A percentile compares a stretch with the other conserved stretches of the same genome.
These are phyloP conservation scores for Grapholita molesta DNA, from an alignment of 1,140 invertebrate genomes.

Conservation along the genomic window DNA sequence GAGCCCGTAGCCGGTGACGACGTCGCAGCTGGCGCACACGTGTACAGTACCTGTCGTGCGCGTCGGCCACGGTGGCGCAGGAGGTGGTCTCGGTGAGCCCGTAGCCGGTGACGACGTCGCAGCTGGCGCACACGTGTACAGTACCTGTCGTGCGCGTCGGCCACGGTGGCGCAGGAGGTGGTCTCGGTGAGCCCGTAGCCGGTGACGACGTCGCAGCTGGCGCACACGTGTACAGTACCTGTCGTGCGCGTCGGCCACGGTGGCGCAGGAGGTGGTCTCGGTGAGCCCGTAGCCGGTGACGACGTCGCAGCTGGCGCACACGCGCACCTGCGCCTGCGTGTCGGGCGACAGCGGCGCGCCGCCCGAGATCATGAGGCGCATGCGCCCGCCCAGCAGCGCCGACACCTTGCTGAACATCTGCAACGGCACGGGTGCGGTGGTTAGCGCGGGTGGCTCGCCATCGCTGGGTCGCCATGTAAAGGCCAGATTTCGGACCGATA, in stretches of 20 bases:
- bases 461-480: too few species aligned
- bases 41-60: conserved; percentile 64
- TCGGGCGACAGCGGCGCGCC: conserved; percentile 97
- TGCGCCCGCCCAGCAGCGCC: conserved; percentile 90
- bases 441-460: background rate
- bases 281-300: conserved; percentile 98
- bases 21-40: conserved; percentile 91
- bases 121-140: conserved; percentile 86
- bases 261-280: conserved; percentile 96
- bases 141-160: conserved; percentile 82
- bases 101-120: conserved; percentile 95
- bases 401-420: conserved; percentile 89
- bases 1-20: conserved; percentile 97
- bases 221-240: conserved; percentile 79
- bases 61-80: conserved; percentile 92
- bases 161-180: conserved; percentile 93
- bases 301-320: conserved; percentile 94
- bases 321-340: conserved; percentile 96
- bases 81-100: conserved; percentile 98
- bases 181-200: conserved; percentile 99
- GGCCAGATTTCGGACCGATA: too few species aligned
- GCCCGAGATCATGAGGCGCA: conserved; percentile 93
- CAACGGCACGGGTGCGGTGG: background rate
- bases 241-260: conserved; percentile 88
- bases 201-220: conserved; percentile 93